Evolutionary conservation across 2,113 vertebrate genomes (phyloP), one percentile per base, ranked within the genome.

Genomic region (Percina caprodes): DNA sequence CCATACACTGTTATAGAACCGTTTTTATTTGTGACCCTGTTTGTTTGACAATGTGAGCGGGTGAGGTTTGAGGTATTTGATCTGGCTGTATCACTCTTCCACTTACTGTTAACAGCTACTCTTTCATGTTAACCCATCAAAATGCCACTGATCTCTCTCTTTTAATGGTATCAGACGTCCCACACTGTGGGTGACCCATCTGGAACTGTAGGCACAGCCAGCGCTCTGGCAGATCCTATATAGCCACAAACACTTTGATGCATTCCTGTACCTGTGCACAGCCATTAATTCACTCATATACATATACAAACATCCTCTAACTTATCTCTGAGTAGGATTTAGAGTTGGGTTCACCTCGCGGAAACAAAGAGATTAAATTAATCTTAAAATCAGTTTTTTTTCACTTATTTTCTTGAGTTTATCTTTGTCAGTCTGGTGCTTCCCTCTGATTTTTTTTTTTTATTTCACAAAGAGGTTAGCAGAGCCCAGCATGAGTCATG

Each of bases 111-210:
- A 61, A 51, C 23, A 6, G 24, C 15, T 5, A 39, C 68, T 77
- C 69, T 82, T 84, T 86, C 59, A 79, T 79, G 82, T 85, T 73
- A 65, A 60, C 52, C 73, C 11, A 42, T 91, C 89, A 86, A 87
- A 90, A 86, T 82, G 86, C 80, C 82, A 77, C 82, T 75, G 81
- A 80, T 78, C 76, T 77, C 85, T 88, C 16, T 85, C 26, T 69
- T 76, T 89, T 84, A 79, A 59, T 62, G 68, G 88, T 83, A 78
- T 86, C 85, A 69, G 61, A 88, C 80, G 87, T 90, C 74, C 77
- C 51, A 1, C 74, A 81, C 74, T 84, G 65, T 86, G 79, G 88
- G 80, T 71, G 15, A 86, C 68, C 92, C 91, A 92, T 92, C 92
- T 94, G 92, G 84, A 80, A 61, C 73, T 77, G 84, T 74, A 79